Percentiles rank a stretch among this genome's conserved stretches.
These are phyloP conservation scores for Bombyx mandarina DNA, from an alignment of 1,140 invertebrate genomes.

Conservation along the genomic window DNA sequence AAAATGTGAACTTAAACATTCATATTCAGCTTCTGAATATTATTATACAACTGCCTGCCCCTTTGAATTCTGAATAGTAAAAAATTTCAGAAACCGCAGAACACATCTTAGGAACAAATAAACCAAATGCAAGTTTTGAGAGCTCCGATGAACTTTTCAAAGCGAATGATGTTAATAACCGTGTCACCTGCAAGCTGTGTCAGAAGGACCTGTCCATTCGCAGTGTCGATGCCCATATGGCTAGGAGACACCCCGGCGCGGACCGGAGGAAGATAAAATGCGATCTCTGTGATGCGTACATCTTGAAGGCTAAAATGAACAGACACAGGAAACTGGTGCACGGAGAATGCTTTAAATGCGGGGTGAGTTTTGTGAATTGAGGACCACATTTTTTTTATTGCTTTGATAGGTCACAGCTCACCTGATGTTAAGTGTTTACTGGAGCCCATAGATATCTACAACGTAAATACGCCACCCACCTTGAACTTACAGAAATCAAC, in stretches of 20 bases:
- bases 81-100: too few relatives aligned
- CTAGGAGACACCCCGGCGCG: slow-evolving; percentile 21
- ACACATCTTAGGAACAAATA: too few relatives aligned
- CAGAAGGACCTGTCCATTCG: slow-evolving; percentile 24
- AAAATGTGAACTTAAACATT: too few relatives aligned
- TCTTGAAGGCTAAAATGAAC: slow-evolving; percentile 18
- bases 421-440: too few relatives aligned
- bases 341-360: slow-evolving; percentile 16
- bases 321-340: slow-evolving; percentile 21
- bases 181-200: slow-evolving; percentile 26
- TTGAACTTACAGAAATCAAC: too few relatives aligned
- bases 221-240: slow-evolving; percentile 27
- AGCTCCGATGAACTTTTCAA: background rate
- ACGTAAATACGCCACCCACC: background rate
- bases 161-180: background rate
- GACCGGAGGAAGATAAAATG: slow-evolving; percentile 24
- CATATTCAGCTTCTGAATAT: too few relatives aligned
- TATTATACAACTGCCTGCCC: background rate
- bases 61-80: background rate
- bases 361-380: slow-evolving; percentile 12
- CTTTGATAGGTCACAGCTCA: background rate
- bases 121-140: background rate
- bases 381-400: background rate
- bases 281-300: slow-evolving; percentile 23
- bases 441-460: too few relatives aligned